Base-by-base conservation (phyloP, 2,888 invertebrate species). In the Melinopterus prodromus region DNA sequence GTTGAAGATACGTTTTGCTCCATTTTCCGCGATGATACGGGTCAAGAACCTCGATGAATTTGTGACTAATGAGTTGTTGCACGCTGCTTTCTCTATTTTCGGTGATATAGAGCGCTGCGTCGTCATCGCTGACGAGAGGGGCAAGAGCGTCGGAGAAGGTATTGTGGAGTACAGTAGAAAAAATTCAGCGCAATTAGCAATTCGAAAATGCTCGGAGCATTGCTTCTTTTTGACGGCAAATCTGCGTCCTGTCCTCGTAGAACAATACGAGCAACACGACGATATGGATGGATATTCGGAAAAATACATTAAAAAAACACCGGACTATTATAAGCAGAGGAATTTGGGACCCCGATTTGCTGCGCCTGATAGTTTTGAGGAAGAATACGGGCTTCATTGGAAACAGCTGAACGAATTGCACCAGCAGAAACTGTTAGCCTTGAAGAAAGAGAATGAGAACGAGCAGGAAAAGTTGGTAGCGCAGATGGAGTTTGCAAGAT, bases 111-210 rank as follows among this genome's bases (percentile, higher is more conserved):
- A 99, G 89, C 92, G 97, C 79, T 98, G 98, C 2, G 94, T 96
- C 82, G 98, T 99, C 0, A 93, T 95, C 85, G 98, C 98, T 35
- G 99, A 99, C 89, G 99, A 99, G 86, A 94, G 98, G 87, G 99
- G 99, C 79, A 97, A 97, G 88, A 94, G 97, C n/a, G 94, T 96
- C 26, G 98, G 98, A 6, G 99, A 99, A 89, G 99, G 99, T 38
- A 95, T 99, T 80, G 95, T 99, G n/a, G 99, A 99, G 88, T 99
- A 95, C 90, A 94, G 95, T 0, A 93, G 98, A 75, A 99, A 99
- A 90, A 96, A 97, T 15, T 96, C 96, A 82, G 99, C 99, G 2
- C 91, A 95, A 85, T 92, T 95, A 81, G 99, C 99, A 5, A 91
- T 99, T 72, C 93, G 97, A 80, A 94, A 96, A 87, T 98, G 99